Conservation (phyloP, 1,140 invertebrate species). For the Sweltsa coloradensis region DNA sequence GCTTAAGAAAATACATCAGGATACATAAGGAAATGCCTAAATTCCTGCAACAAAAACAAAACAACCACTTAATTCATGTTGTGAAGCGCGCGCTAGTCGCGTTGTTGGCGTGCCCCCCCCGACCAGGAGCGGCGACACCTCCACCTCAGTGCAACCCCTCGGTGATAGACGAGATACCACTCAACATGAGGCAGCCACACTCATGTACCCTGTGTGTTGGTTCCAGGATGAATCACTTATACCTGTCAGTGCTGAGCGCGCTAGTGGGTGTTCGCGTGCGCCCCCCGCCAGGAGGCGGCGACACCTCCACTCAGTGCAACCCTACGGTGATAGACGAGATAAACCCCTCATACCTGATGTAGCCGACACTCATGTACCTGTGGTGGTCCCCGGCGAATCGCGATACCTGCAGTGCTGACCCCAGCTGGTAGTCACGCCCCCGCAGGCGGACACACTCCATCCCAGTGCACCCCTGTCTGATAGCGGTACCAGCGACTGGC, state of each 20-base stretch:
- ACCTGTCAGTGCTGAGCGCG: too few relatives aligned
- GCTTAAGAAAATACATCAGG: too few relatives aligned
- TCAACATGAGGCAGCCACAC: conserved; percentile 29
- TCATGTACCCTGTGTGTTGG: neutral
- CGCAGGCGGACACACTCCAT: neutral
- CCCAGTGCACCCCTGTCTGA: neutral
- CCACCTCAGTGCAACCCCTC: conserved; percentile 39
- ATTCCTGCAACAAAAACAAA: too few relatives aligned
- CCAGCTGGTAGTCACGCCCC: neutral
- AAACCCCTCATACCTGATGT: neutral
- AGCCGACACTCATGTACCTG: neutral
- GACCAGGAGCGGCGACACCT: conserved; percentile 25
- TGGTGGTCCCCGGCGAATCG: neutral
- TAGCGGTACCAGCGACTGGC: neutral
- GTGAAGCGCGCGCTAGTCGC: neutral
- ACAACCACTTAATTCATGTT: too few relatives aligned
- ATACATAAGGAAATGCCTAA: too few relatives aligned
- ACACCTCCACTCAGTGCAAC: conserved; percentile 37
- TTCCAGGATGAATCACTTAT: too few relatives aligned
- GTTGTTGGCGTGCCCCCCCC: conserved; percentile 18
- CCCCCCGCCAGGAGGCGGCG: conserved; percentile 21
- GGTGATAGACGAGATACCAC: conserved; percentile 36
- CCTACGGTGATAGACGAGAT: conserved; percentile 36
- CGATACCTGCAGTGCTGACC: neutral
- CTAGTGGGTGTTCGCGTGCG: conserved; percentile 13